These are phyloP conservation scores for Coluber constrictor DNA, from an alignment of 2,797 vertebrate species.

Conservation along the genomic window DNA sequence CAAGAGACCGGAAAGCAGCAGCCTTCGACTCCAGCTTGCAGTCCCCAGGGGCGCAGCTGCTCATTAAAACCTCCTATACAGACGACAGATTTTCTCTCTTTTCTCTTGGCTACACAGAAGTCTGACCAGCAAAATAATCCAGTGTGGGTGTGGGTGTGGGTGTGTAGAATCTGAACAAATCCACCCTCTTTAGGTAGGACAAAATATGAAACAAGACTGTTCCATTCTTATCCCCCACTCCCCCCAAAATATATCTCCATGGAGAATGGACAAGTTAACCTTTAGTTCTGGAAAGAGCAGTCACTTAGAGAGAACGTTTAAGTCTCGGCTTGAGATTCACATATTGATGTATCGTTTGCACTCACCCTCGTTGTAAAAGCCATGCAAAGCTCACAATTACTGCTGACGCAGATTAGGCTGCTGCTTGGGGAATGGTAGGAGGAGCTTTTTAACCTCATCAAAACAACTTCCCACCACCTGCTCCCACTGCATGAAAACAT, in stretches of 20 bases:
- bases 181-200: slow-evolving; percentile 56
- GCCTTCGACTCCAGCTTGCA: slow-evolving; percentile 59
- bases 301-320: slow-evolving; percentile 63
- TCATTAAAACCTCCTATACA: slow-evolving; percentile 60
- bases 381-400: slow-evolving; percentile 71
- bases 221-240: slow-evolving; percentile 29
- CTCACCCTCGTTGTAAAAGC: slow-evolving; percentile 64
- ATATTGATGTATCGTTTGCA: slow-evolving; percentile 65
- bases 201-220: slow-evolving; percentile 45
- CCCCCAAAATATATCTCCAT: slow-evolving; percentile 41
- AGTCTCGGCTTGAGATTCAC: slow-evolving; percentile 63
- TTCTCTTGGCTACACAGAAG: slow-evolving; percentile 63
- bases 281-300: slow-evolving; percentile 67
- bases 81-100: slow-evolving; percentile 57
- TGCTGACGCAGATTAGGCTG: slow-evolving; percentile 73
- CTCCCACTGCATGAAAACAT: slow-evolving; percentile 69
- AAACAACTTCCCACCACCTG: slow-evolving; percentile 80
- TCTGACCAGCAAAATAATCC: slow-evolving; percentile 65
- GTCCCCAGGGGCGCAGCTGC: slow-evolving; percentile 60
- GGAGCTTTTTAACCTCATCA: slow-evolving; percentile 77
- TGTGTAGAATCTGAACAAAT: slow-evolving; percentile 43
- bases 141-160: not conserved
- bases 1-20: slow-evolving; percentile 50
- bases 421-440: slow-evolving; percentile 73
- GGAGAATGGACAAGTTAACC: slow-evolving; percentile 55